Conservation (phyloP, 1,140 invertebrate genomes). For the Lordiphosa stackelbergi region DNA sequence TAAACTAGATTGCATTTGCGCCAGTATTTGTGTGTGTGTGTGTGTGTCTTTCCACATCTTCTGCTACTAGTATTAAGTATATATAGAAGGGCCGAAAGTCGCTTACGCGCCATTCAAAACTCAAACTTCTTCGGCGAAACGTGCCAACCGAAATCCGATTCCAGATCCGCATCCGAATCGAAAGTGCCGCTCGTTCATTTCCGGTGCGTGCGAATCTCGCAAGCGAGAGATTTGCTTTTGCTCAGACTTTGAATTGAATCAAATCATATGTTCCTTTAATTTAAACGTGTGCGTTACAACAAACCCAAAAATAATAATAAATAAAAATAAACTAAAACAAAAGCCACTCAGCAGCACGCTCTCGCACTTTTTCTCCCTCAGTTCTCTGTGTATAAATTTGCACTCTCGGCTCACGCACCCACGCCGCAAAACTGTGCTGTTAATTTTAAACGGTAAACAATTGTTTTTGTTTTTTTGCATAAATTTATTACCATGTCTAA, state of each 20-base stretch:
- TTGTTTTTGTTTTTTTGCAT: slow-evolving; percentile 27
- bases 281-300: slow-evolving; percentile 29
- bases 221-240: slow-evolving; percentile 4
- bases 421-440: slow-evolving; percentile 30
- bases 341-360: slow-evolving; percentile 5
- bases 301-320: slow-evolving; percentile 20
- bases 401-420: slow-evolving; percentile 45
- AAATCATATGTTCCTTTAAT: slow-evolving; percentile 21
- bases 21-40: slow-evolving; percentile 17
- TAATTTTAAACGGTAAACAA: slow-evolving; percentile 71
- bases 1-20: slow-evolving; percentile 65
- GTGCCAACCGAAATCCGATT: slow-evolving; percentile 9
- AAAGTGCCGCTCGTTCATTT: slow-evolving; percentile 35
- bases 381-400: slow-evolving; percentile 5
- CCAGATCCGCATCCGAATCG: slow-evolving; percentile 19
- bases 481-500: slow-evolving; percentile 30
- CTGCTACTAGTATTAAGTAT: slow-evolving; percentile 56
- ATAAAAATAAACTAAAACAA: slow-evolving; percentile 17
- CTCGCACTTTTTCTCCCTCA: slow-evolving; percentile 13
- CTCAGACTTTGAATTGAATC: slow-evolving; percentile 14
- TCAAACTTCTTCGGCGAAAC: slow-evolving; percentile 47
- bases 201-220: slow-evolving; percentile 33
- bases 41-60: slow-evolving; percentile 21
- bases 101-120: slow-evolving; percentile 54
- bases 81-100: slow-evolving; percentile 67